These are phyloP conservation scores for Suncus etruscus DNA, from an alignment of 2,113 vertebrate species.

Conservation along the genomic window DNA sequence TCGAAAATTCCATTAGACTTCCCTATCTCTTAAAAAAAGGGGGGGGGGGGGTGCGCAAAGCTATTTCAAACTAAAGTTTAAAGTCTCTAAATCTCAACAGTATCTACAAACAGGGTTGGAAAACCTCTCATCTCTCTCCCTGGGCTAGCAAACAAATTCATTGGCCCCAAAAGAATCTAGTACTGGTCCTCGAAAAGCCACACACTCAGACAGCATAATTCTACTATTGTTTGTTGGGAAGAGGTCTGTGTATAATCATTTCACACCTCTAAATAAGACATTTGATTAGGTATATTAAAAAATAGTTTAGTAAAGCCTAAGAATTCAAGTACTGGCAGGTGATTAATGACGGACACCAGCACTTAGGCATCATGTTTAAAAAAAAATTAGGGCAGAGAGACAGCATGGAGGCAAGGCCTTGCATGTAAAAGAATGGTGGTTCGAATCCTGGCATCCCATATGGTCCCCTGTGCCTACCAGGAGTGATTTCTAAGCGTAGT, in stretches of 20 bases:
- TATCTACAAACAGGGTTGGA: not conserved
- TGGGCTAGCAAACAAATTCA: not conserved
- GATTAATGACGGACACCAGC: not conserved
- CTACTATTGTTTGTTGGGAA: not conserved
- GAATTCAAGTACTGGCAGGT: not conserved
- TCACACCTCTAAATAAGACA: not conserved
- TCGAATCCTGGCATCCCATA: too few species aligned
- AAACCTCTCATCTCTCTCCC: not conserved
- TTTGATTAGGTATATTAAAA: not conserved
- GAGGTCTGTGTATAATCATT: not conserved
- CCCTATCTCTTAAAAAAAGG: conserved; percentile 19
- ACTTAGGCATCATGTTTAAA: not conserved
- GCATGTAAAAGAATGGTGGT: too few species aligned
- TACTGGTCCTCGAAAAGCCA: conserved; percentile 19
- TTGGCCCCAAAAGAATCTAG: not conserved
- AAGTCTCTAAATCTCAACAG: not conserved
- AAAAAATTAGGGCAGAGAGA: too few species aligned
- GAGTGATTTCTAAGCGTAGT: too few species aligned
- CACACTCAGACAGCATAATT: not conserved
- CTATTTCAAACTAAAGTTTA: not conserved
- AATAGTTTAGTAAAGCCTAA: too few species aligned
- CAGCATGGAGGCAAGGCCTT: too few species aligned
- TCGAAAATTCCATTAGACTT: not conserved
- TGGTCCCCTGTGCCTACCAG: too few species aligned
- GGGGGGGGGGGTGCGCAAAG: not conserved